Base-by-base conservation (phyloP, 2,113 vertebrate species). In the Menidia beryllina region DNA sequence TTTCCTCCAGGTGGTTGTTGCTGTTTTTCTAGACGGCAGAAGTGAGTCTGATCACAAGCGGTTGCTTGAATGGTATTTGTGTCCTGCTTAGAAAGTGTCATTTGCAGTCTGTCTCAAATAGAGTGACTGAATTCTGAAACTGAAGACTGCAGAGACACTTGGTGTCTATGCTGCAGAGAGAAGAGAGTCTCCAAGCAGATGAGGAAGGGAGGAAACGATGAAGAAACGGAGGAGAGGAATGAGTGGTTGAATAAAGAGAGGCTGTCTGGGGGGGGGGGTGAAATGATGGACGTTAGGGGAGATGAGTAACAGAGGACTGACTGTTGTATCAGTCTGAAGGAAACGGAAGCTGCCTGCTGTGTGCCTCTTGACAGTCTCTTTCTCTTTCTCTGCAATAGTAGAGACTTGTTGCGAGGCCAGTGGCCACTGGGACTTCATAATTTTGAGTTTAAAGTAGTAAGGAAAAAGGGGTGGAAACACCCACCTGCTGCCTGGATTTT, bases 311-410 rank as follows among this genome's bases (percentile, higher is more conserved):
- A 90, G 81, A 90, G 85, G 55, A 51, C 47, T 1, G 67, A 73
- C 82, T 90, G 86, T 85, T 51, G 11, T 20, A 13, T 11, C 61
- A 52, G 36, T 70, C 77, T 57, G 70, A 69, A 79, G 75, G 71
- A 85, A 89, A 41, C 74, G 86, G 89, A 89, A 91, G 82, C 77
- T 19, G 36, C 76, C 58, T 13, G 9, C 80, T 72, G 80, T 64
- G 83, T 34, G 62, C 41, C 50, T 81, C 79, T 69, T 53, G 39
- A 69, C 62, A 38, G 48, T 78, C 52, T 64, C 55, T 59, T 62
- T 81, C 59, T 83, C 50, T 80, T 38, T 55, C 23, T 36, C 41
- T 48, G 20, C 39, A 23, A 64, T n/a, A 69, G 50, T 26, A 64
- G 43, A 75, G 51, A 50, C 69, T 67, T 49, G 6, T 20, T 80